Conservation (phyloP, 1,140 invertebrate genomes). For the Camponotus pennsylvanicus region DNA sequence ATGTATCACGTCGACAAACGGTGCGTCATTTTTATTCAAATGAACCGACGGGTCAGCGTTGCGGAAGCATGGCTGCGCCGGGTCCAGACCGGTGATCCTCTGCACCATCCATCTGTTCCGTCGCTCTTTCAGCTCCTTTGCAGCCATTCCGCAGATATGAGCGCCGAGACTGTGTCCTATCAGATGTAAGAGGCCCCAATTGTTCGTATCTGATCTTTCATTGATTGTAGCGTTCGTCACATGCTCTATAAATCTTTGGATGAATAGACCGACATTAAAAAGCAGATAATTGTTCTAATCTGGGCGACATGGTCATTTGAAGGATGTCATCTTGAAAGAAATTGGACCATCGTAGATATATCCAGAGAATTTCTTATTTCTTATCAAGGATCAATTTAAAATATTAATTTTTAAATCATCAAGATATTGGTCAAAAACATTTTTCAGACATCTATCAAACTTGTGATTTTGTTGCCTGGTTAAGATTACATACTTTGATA, state of each 20-base stretch:
- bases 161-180: slow-evolving; percentile 89
- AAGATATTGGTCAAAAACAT: background rate
- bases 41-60: slow-evolving; percentile 83
- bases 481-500: slow-evolving; percentile 83
- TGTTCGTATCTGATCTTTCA: background rate
- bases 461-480: background rate
- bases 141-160: slow-evolving; percentile 88
- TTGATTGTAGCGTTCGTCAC: slow-evolving; percentile 69
- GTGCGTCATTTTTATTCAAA: slow-evolving; percentile 87
- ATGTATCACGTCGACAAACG: slow-evolving; percentile 91
- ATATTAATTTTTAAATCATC: background rate
- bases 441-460: background rate
- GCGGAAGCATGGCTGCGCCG: slow-evolving; percentile 89
- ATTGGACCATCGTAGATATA: no score
- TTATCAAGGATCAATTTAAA: background rate
- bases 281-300: background rate
- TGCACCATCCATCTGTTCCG: slow-evolving; percentile 73
- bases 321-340: background rate
- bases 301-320: background rate
- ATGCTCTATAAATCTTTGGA: slow-evolving; percentile 74
- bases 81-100: slow-evolving; percentile 88
- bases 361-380: no score
- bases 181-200: slow-evolving; percentile 85
- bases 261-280: background rate
- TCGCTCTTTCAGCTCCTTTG: slow-evolving; percentile 84